Evolutionary conservation across 2,797 vertebrate species (phyloP).

Genomic region (Streptopelia turtur): DNA sequence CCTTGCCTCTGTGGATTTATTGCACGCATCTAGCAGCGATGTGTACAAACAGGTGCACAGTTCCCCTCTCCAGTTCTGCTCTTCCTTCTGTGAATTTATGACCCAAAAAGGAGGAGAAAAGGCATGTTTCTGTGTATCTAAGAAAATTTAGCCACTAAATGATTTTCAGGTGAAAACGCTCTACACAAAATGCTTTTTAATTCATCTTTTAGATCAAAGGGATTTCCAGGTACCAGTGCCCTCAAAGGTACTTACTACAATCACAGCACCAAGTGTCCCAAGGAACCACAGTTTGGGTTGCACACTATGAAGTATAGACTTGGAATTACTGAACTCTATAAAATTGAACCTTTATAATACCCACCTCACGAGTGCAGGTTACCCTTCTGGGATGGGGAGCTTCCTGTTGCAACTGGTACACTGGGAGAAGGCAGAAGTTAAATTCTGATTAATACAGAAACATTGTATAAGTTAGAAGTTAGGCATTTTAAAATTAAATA

Average conservation of each 20-base stretch:
- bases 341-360: constrained; percentile 11
- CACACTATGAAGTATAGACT: neutral
- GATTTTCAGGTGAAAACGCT: neutral
- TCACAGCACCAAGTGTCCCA: neutral
- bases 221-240: neutral
- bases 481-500: neutral
- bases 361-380: constrained; percentile 90
- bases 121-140: neutral
- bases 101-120: neutral
- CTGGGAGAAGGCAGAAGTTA: constrained; percentile 71
- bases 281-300: neutral
- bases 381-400: constrained; percentile 89
- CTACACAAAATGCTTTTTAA: neutral
- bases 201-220: neutral
- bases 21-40: neutral
- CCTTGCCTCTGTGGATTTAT: neutral
- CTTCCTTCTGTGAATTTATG: neutral
- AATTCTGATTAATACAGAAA: constrained; percentile 33
- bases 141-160: neutral
- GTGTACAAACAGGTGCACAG: rapidly evolving
- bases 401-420: constrained; percentile 87
- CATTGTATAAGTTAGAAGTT: neutral
- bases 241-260: neutral
- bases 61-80: neutral
- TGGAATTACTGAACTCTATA: neutral